Conservation (phyloP, 2,888 invertebrate genomes). For the Prosopocoilus inquinatus region DNA sequence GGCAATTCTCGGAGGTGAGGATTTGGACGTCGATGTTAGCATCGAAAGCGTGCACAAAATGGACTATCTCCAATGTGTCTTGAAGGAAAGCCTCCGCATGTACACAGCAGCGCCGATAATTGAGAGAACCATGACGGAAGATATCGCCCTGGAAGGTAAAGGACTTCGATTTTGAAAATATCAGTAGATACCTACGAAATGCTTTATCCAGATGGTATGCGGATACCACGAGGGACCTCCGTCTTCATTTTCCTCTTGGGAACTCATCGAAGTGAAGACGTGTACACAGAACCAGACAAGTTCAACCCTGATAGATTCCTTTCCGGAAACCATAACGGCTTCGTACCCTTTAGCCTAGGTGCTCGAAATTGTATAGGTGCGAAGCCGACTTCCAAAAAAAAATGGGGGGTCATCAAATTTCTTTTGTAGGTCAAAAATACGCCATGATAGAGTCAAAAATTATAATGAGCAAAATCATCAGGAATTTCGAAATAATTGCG, state of each 20-base stretch:
- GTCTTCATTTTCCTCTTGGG: conserved; percentile 4
- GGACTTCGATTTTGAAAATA: too few relatives aligned
- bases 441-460: conserved; percentile 3
- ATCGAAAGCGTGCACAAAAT: conserved; percentile 18
- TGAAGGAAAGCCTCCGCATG: conserved; percentile 25
- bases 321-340: conserved; percentile 3
- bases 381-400: not conserved
- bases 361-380: conserved; percentile 16
- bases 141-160: not conserved
- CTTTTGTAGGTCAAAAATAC: conserved; percentile 5
- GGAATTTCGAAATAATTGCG: conserved; percentile 6
- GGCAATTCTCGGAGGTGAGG: conserved; percentile 2
- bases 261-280: conserved; percentile 5
- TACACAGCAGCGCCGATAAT: conserved; percentile 22
- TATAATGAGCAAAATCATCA: not conserved
- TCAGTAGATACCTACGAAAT: too few relatives aligned
- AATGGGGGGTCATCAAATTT: not conserved
- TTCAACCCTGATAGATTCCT: conserved; percentile 13
- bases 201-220: conserved; percentile 7
- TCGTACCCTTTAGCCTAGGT: conserved; percentile 5
- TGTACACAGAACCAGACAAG: conserved; percentile 2
- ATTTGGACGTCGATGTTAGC: not conserved
- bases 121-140: conserved; percentile 7
- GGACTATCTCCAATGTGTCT: conserved; percentile 24
- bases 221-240: conserved; percentile 1